Percentiles rank a stretch among this genome's conserved stretches.
Conservation (phyloP, 2,797 vertebrate genomes). For the Lepus townsendii region DNA sequence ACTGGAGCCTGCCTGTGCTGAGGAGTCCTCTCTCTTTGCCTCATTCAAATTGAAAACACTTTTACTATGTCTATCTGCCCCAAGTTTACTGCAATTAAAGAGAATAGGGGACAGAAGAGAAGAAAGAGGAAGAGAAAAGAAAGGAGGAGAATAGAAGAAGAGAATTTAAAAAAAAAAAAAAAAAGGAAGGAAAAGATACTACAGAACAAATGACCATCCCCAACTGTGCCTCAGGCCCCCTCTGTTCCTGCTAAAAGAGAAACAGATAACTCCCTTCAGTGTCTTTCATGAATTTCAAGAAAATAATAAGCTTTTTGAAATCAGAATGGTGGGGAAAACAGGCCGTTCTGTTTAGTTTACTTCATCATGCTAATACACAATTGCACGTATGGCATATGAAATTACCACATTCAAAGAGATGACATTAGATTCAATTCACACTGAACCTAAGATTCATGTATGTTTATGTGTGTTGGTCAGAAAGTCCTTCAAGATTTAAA, state of each 20-base stretch:
- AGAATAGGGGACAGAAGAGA: background rate
- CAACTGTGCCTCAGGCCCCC: background rate
- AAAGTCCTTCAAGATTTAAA: constrained; percentile 50
- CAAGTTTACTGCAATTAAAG: constrained; percentile 35
- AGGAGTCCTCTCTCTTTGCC: constrained; percentile 12
- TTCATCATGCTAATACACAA: constrained; percentile 30
- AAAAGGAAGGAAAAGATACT: background rate
- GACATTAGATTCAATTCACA: constrained; percentile 24
- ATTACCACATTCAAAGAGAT: constrained; percentile 55
- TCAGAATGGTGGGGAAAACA: constrained; percentile 21
- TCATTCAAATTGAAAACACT: background rate
- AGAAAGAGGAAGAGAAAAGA: background rate
- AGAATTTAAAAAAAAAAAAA: background rate
- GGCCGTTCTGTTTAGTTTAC: constrained; percentile 13
- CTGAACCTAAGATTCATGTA: constrained; percentile 46
- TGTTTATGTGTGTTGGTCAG: constrained; percentile 44
- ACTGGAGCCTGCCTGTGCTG: background rate
- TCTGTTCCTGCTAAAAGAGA: background rate
- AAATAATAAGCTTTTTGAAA: constrained; percentile 47
- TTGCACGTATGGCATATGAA: constrained; percentile 1
- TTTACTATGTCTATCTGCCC: background rate
- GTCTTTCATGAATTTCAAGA: constrained; percentile 46
- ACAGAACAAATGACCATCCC: background rate
- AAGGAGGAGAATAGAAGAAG: background rate
- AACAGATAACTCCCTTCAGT: constrained; percentile 6